Conservation (phyloP, 1,140 invertebrate genomes). For the Aphis gossypii region DNA sequence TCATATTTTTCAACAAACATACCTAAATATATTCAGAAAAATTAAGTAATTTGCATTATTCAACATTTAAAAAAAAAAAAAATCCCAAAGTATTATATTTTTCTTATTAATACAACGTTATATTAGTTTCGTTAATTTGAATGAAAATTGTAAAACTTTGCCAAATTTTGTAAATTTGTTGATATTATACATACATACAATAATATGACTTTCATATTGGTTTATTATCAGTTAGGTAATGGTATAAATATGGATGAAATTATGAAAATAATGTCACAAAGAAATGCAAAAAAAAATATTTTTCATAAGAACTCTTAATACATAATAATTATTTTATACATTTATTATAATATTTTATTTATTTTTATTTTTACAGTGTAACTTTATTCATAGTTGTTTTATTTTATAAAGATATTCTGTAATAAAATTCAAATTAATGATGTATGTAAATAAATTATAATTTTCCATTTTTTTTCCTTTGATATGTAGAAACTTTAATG, state of each 20-base stretch:
- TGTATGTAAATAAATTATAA: not conserved
- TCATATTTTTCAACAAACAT: too few relatives aligned
- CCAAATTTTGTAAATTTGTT: not conserved
- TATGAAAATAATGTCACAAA: not conserved
- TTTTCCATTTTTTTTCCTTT: not conserved
- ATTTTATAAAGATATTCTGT: not conserved
- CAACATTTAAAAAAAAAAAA: not conserved
- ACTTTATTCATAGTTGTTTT: not conserved
- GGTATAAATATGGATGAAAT: not conserved
- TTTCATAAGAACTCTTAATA: not conserved
- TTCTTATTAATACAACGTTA: not conserved
- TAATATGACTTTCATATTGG: not conserved
- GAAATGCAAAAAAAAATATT: not conserved
- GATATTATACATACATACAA: not conserved
- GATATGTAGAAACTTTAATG: not conserved
- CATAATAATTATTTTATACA: conserved; percentile 11
- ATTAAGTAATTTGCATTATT: not conserved
- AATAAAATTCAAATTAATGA: not conserved
- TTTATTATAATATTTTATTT: conserved; percentile 6
- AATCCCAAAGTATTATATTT: not conserved
- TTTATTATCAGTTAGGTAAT: not conserved
- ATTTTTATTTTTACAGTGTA: not conserved
- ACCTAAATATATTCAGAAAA: too few relatives aligned
- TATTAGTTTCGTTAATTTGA: not conserved
- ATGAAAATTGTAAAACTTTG: not conserved